These are phyloP conservation scores for Acromyrmex echinatior DNA, from an alignment of 1,140 invertebrate species.

Conservation along the genomic window DNA sequence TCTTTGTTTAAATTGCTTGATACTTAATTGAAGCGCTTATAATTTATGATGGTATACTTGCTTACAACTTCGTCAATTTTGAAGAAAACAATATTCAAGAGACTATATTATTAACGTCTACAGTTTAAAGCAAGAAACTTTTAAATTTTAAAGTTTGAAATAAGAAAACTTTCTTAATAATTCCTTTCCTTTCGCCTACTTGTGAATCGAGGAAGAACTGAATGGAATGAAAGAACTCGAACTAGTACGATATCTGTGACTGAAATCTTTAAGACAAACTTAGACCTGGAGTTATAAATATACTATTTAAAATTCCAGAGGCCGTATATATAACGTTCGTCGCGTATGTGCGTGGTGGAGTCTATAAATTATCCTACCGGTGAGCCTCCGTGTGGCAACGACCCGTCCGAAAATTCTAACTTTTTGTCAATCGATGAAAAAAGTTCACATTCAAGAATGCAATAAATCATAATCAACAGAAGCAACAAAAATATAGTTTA, in stretches of 20 bases:
- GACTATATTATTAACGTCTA: conserved; percentile 15
- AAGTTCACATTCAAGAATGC: neutral
- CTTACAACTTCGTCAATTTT: neutral
- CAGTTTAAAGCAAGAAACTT: neutral
- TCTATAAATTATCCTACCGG: conserved; percentile 38
- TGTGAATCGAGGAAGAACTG: neutral
- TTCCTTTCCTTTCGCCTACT: neutral
- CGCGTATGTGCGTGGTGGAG: neutral
- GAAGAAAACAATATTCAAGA: neutral
- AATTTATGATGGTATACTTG: neutral
- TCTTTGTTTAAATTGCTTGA: neutral
- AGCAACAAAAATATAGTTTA: conserved; percentile 16
- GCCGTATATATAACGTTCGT: conserved; percentile 9
- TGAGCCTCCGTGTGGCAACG: conserved; percentile 25
- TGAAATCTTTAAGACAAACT: conserved; percentile 12
- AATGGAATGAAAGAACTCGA: neutral
- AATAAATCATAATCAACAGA: conserved; percentile 10
- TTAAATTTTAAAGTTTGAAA: neutral
- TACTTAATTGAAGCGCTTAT: neutral
- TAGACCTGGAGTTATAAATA: neutral
- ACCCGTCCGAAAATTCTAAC: conserved; percentile 23
- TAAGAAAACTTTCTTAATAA: neutral
- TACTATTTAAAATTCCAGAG: conserved; percentile 7
- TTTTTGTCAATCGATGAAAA: neutral
- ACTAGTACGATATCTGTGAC: neutral